Evolutionary conservation across 2,888 invertebrate species (phyloP), one percentile per base, ranked within the genome.

Genomic region (Ecliptopera silaceata): DNA sequence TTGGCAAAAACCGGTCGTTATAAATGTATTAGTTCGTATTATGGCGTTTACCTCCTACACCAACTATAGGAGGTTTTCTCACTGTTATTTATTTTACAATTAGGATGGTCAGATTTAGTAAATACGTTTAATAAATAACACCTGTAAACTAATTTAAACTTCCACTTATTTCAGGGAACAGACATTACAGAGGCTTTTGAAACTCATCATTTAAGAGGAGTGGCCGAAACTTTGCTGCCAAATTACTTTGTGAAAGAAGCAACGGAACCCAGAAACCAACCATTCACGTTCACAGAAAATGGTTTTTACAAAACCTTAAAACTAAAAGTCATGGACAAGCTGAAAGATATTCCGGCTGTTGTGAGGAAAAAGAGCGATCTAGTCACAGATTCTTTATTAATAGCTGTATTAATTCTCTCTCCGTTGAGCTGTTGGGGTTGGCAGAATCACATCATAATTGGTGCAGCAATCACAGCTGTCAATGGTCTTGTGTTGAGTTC

Each of bases 271-370:
- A 91, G 97, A 69, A 94, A 94, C 72, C 93, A 94, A 1, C 95
- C 96, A 0, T 93, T 95, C 61, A 96, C 95, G 0, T 95, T 97
- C 72, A 84, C 95, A 53, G 93, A 94, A 5, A 91, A 95, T 68
- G 96, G 96, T 0, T 97, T 97, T 77, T 97, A 95, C 72, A 93
- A 87, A 65, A 96, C 95, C 0, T 86, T 97, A 5, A 96, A 95
- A 71, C 72, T 80, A 3, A 93, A 94, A 65, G 92, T 94, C 0
- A 71, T 83, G 11, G 84, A 88, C 0, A 91, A 92, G 65, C 65
- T 95, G 1, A 90, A 93, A 63, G 88, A 90, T 0, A 80, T 95
- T 73, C 91, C 88, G 0, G 68, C 75, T 26, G 77, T 79, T 5
- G 59, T 65, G 3, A 77, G 83, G 26, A 80, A 66, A 31, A 84